Conservation (phyloP, 2,113 vertebrate species). For the Pseudonaja textilis region DNA sequence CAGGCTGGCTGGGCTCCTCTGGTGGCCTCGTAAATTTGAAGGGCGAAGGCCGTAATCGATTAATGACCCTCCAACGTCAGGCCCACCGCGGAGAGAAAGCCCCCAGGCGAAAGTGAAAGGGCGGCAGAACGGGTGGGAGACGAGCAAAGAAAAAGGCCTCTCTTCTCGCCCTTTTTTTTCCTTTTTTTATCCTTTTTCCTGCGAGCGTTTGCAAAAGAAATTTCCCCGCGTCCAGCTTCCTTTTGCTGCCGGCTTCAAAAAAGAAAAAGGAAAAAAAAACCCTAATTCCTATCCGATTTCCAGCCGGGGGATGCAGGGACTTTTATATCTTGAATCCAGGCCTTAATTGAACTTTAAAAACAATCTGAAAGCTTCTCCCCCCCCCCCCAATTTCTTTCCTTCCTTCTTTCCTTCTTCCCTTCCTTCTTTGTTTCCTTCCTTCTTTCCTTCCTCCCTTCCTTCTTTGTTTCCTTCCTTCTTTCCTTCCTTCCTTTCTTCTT, state of each 20-base stretch:
- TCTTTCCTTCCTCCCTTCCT: too few relatives aligned
- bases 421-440: too few relatives aligned
- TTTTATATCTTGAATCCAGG: not conserved
- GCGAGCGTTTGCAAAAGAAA: not conserved
- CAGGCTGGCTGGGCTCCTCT: not conserved
- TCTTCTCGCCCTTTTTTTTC: not conserved
- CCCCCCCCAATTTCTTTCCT: not conserved
- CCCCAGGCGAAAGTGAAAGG: not conserved
- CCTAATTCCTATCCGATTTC: not conserved
- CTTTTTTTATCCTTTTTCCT: not conserved
- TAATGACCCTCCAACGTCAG: not conserved
- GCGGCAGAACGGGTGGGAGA: not conserved
- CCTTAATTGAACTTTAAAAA: not conserved
- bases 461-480: accelerated
- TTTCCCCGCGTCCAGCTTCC: not conserved
- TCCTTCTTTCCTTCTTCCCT: not conserved
- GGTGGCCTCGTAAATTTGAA: slow-evolving; percentile 11
- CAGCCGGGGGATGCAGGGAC: not conserved
- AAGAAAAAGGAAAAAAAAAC: too few relatives aligned
- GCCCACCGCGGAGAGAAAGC: not conserved
- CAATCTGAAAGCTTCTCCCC: not conserved
- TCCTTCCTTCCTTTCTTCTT: accelerated
- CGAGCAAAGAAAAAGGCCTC: not conserved
- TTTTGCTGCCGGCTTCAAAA: not conserved
- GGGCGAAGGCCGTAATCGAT: slow-evolving; percentile 14